A percentile compares a stretch with the other conserved stretches of the same genome.
Evolutionary conservation across 1,140 invertebrate species (phyloP).

Genomic region (Musca domestica): DNA sequence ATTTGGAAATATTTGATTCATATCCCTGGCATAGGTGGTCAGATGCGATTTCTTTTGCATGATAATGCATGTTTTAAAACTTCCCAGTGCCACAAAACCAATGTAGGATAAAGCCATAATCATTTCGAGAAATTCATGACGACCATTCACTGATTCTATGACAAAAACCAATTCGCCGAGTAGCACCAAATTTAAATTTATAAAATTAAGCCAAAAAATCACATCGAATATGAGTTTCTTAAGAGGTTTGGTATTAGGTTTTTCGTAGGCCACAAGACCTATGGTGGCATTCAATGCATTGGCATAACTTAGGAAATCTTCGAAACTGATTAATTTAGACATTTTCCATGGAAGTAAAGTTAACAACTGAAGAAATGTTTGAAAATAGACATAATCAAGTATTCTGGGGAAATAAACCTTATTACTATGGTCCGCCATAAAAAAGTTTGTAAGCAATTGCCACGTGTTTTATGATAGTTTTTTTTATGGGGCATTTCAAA

Average conservation of each 20-base stretch:
- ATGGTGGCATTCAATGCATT: constrained; percentile 23
- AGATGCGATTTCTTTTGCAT: constrained; percentile 34
- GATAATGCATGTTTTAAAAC: constrained; percentile 40
- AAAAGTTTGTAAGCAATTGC: too few relatives aligned
- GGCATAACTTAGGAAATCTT: constrained; percentile 8
- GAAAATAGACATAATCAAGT: too few relatives aligned
- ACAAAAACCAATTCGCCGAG: constrained; percentile 33
- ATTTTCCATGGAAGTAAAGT: too few relatives aligned
- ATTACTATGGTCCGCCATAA: too few relatives aligned
- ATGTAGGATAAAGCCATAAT: constrained; percentile 43
- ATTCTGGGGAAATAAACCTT: too few relatives aligned
- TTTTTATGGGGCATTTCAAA: too few relatives aligned
- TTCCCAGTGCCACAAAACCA: constrained; percentile 38
- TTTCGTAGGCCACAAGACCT: constrained; percentile 16
- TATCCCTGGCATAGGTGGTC: constrained; percentile 29
- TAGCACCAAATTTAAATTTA: constrained; percentile 31
- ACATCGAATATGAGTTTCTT: not conserved
- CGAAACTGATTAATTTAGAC: not conserved
- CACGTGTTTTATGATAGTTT: too few relatives aligned
- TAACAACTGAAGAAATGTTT: too few relatives aligned
- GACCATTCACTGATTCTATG: constrained; percentile 26
- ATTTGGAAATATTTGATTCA: constrained; percentile 37
- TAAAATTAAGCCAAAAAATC: constrained; percentile 34
- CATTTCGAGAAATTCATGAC: constrained; percentile 32
- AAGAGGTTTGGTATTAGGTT: not conserved